phyloP scores from a whole-genome alignment of 2,113 vertebrate genomes.

The Semnornis frantzii region DNA sequence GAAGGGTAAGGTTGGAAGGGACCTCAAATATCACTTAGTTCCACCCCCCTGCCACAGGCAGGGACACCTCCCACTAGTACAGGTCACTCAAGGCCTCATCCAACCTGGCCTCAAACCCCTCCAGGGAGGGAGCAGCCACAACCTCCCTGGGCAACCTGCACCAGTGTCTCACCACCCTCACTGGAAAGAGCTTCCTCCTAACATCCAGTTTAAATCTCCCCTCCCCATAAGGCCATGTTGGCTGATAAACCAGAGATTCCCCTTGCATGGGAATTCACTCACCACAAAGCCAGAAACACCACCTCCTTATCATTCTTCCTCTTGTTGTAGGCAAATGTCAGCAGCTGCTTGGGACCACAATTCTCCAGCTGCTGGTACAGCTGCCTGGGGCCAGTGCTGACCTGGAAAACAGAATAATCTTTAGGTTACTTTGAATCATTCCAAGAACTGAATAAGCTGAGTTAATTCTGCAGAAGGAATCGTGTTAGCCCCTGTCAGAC shows the following conservation, averaged over 20 bases:
- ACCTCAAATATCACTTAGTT: too few species aligned
- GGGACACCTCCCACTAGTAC: too few species aligned
- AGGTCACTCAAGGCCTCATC: too few species aligned
- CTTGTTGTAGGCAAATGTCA: neutral
- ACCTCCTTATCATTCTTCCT: neutral
- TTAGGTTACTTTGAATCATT: neutral
- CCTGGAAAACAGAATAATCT: neutral
- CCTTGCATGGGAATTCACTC: neutral
- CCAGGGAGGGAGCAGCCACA: too few species aligned
- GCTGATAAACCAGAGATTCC: neutral
- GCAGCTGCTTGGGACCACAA: neutral
- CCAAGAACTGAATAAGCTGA: neutral
- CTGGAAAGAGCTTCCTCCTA: too few species aligned
- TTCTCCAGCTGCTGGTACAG: conserved; percentile 23
- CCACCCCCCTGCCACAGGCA: too few species aligned
- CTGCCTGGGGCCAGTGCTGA: neutral
- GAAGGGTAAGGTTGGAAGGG: too few species aligned
- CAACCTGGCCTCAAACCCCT: too few species aligned
- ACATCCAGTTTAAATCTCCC: too few species aligned
- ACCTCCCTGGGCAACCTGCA: too few species aligned
- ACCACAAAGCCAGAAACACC: neutral
- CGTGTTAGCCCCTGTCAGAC: neutral
- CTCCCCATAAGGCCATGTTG: neutral
- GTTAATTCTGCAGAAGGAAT: neutral
- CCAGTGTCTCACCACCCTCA: too few species aligned